Base-by-base conservation (phyloP, 2,797 vertebrate species). In the Momotus momota region DNA sequence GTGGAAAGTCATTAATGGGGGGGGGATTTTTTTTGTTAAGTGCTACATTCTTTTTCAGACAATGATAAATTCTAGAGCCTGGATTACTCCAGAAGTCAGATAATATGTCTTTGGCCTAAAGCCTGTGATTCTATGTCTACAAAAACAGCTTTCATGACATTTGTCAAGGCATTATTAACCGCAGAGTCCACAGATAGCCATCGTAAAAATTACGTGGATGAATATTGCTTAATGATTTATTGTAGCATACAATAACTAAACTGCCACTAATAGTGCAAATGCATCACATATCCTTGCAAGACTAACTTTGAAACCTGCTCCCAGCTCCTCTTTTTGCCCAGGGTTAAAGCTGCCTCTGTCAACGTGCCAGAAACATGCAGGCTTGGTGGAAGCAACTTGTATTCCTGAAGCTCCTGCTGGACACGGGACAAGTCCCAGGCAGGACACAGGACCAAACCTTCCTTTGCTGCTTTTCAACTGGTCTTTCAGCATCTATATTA, bases 131-230 rank as follows among this genome's bases (percentile, higher is more conserved):
- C 38, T 21, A 3, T 41, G 6, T 12, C 17, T 48, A 45, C 9
- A 45, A 73, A 60, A 12, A 29, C 5, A 67, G 14, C 7, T 74
- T 77, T 86, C 6, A 1, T 41, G 41, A 52, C 6, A 20, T 45
- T 58, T 86, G 38, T 25, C 12, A 70, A 67, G 23, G 4, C 0
- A 1, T 21, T 20, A 7, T 33, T 92, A 52, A 78, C 13, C 61
- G 22, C 23, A 1, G 2, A 58, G 9, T 33, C 29, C 51, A 46
- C 25, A 88, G 20, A 65, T 1, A 64, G 7, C 2, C 2, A 2
- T 31, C 1, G 1, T 10, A 87, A 92, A 69, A 46, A 55, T 52
- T 49, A 69, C 7, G 12, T 22, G 8, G 46, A 49, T 75, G 73
- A 62, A 66, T 46, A 71, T 7, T 54, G 19, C 3, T 52, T 72